Base-by-base conservation (phyloP, 1,140 invertebrate genomes). In the Drosophila ogumai region DNA sequence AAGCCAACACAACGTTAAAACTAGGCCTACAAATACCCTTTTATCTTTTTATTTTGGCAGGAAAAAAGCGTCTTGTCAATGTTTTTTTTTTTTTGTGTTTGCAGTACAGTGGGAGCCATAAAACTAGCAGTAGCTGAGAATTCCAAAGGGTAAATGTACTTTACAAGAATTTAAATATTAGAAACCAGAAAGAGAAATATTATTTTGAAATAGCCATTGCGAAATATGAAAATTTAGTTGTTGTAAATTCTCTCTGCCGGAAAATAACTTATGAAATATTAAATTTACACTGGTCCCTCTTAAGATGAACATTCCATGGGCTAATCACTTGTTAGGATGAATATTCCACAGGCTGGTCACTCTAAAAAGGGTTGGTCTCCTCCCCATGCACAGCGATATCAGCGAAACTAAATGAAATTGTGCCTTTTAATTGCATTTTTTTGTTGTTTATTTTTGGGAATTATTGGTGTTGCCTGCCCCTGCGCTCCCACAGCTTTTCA, bases 1-100 rank as follows among this genome's bases (percentile, higher is more conserved):
- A 17, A 36, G 17, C 19, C 10, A 4, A 32, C 13, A 50, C 17
- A 2, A 25, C 6, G 13, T 50, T 25, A 4, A 34, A 22, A 36
- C 17, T 9, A 36, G 50, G 17, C 17, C 50, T 22, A 59, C 34
- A 63, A 63, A 59, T 40, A 32, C 25, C 19, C 15, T 34, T 22
- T 40, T 0, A 22, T 22, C 32, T 22, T 22, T 34, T 22, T 13
- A 22, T 54, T 36, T 15, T 54, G 32, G 32, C 25, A 28, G 25
- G 25, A 6, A 28, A 28, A 28, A 28, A 28, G 25, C 25, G 25
- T 28, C 25, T 6, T 28, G 25, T 5, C 25, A 28, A 28, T 28
- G 25, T 28, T 28, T n/a, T 31, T 1, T 15, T 15, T 19, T 22
- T 22, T 34, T 22, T 13, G 9, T 54, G 22, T 22, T 54, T 19